Conservation (phyloP, 2,888 invertebrate species). For the Exephanes ischioxanthus region DNA sequence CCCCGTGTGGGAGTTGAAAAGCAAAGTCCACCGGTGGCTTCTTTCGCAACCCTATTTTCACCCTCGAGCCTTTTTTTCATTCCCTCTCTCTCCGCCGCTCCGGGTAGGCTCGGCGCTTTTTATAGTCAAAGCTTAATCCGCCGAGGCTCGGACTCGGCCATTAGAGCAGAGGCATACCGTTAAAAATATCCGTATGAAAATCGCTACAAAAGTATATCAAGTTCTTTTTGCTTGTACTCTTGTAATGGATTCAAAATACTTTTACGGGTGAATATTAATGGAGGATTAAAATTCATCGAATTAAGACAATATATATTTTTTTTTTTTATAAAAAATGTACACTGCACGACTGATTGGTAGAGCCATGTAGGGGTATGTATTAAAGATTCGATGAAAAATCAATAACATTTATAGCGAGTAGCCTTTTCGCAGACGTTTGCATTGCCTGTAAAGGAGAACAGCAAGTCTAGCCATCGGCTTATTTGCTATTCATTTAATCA, state of each 20-base stretch:
- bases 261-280: too few species aligned
- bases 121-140: slow-evolving; percentile 33
- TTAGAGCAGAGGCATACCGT: neutral
- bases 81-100: slow-evolving; percentile 4
- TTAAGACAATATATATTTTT: too few species aligned
- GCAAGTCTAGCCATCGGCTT: neutral
- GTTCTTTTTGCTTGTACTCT: neutral
- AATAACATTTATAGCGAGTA: neutral
- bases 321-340: neutral
- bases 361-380: neutral
- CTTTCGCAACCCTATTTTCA: slow-evolving; percentile 58
- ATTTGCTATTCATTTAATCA: slow-evolving; percentile 59
- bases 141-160: neutral
- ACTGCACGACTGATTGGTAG: neutral
- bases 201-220: neutral
- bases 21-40: slow-evolving; percentile 73
- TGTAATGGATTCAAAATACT: neutral
- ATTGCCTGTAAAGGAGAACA: neutral
- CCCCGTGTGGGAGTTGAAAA: slow-evolving; percentile 72
- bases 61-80: slow-evolving; percentile 57
- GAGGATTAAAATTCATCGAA: neutral
- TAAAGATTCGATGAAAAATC: neutral
- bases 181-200: neutral
- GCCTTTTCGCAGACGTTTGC: neutral
- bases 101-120: slow-evolving; percentile 28